Conservation (phyloP, 2,888 invertebrate species). For the Glaucopsyche alexis region DNA sequence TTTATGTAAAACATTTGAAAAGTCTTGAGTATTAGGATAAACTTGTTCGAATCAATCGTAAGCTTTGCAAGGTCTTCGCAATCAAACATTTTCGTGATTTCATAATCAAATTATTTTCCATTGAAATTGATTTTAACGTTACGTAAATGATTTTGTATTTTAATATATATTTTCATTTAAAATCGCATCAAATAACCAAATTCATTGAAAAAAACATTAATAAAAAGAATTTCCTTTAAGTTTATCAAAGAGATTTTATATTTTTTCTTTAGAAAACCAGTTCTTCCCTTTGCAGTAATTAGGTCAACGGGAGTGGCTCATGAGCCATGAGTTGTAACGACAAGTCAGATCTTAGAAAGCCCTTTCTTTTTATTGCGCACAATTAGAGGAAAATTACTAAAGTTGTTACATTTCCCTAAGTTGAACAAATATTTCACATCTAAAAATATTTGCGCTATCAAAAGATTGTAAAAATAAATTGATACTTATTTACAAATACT, state of each 20-base stretch:
- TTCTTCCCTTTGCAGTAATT: not conserved
- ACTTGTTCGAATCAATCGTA: not conserved
- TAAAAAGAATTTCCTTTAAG: not conserved
- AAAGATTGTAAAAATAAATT: no score
- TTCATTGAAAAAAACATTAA: no score
- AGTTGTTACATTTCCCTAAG: not conserved
- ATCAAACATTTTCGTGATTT: not conserved
- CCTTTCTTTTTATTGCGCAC: constrained; percentile 12
- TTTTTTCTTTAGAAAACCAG: not conserved
- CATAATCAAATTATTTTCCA: not conserved
- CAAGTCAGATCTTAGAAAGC: constrained; percentile 11
- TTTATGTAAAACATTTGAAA: constrained; percentile 5
- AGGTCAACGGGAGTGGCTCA: not conserved
- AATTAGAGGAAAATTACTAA: constrained; percentile 17
- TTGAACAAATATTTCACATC: not conserved
- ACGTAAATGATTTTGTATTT: not conserved
- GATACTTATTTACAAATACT: no score
- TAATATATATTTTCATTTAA: not conserved
- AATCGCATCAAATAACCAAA: no score
- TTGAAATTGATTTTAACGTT: not conserved
- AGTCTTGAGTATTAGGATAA: constrained; percentile 8
- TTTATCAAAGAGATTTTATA: not conserved
- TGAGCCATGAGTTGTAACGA: constrained; percentile 13
- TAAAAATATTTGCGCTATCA: not conserved
- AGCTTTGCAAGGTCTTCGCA: not conserved